Evolutionary conservation across 2,797 vertebrate genomes (phyloP), one percentile per base, ranked within the genome.

Genomic region (Gallinago solitaria): DNA sequence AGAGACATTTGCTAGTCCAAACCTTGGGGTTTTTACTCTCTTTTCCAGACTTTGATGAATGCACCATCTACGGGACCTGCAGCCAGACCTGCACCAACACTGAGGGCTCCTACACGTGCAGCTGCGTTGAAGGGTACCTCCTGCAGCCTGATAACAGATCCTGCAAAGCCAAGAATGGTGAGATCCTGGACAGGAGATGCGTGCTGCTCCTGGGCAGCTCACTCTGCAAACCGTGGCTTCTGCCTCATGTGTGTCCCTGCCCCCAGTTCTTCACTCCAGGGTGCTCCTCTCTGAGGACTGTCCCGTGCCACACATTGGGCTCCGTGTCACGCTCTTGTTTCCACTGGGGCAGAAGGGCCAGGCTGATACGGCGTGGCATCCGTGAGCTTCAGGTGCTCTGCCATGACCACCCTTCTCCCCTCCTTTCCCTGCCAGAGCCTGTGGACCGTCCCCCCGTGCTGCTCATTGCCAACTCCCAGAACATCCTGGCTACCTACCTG

Each of bases 111-210:
- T 99, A 99, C 98, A 98, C 94, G 0, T 99, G 99, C 86, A 99
- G 99, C 96, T 99, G 99, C 50, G 99, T 99, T 4, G 99, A 99
- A 93, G 99, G 99, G 0, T 99, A 99, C 94, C 98, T 99, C 90
- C 95, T 98, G 81, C 99, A 99, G 96, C 99, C 99, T 0, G 99
- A 99, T 95, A 99, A 99, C 98, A 99, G 99, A 57, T 99, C 99
- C 85, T 99, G 99, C 98, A 99, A 99, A 97, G 99, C 99, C 90
- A 99, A 99, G 98, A 99, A 99, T 0, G 99, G 99, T 99, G 97
- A 96, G 98, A 81, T 12, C 87, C 57, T 11, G 3, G 18, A 0
- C 6, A 8, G 24, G 35, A 51, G 20, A 7, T 48, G 9, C 1
- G 0, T 3, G 2, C 5, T 15, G 64, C 80, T 35, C 11, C 3